These are phyloP conservation scores for Hylaeus volcanicus DNA, from an alignment of 1,140 invertebrate species.

Conservation along the genomic window DNA sequence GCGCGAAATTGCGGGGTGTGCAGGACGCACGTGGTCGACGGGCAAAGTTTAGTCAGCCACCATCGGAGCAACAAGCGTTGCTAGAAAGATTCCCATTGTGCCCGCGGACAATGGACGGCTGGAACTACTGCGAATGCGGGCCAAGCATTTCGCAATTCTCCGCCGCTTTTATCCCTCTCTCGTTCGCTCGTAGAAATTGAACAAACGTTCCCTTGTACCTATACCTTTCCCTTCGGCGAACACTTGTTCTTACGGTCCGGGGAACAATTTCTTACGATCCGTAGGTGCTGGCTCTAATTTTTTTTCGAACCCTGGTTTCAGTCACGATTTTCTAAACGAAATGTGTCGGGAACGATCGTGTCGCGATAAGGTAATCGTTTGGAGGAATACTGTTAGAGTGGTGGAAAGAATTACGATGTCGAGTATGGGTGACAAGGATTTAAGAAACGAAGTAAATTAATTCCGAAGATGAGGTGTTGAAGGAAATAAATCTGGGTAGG, in stretches of 20 bases:
- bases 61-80: slow-evolving; percentile 60
- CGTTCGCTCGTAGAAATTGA: slow-evolving; percentile 39
- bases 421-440: no score
- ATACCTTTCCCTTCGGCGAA: slow-evolving; percentile 21
- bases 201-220: slow-evolving; percentile 29
- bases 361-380: no score
- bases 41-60: slow-evolving; percentile 61
- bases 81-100: slow-evolving; percentile 63
- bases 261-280: background rate
- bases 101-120: slow-evolving; percentile 54
- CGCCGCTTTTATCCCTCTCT: slow-evolving; percentile 47
- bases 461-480: no score
- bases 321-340: no score
- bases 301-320: background rate
- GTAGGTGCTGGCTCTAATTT: background rate
- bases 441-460: no score
- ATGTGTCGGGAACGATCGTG: no score
- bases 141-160: slow-evolving; percentile 56
- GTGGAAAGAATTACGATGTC: no score
- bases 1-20: slow-evolving; percentile 53
- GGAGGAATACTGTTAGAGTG: no score
- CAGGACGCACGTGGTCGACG: slow-evolving; percentile 56
- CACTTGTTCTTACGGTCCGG: background rate
- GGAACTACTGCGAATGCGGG: slow-evolving; percentile 55
- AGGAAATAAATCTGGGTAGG: no score